Base-by-base conservation (phyloP, 2,113 vertebrate genomes). In the Tauraco erythrolophus region DNA sequence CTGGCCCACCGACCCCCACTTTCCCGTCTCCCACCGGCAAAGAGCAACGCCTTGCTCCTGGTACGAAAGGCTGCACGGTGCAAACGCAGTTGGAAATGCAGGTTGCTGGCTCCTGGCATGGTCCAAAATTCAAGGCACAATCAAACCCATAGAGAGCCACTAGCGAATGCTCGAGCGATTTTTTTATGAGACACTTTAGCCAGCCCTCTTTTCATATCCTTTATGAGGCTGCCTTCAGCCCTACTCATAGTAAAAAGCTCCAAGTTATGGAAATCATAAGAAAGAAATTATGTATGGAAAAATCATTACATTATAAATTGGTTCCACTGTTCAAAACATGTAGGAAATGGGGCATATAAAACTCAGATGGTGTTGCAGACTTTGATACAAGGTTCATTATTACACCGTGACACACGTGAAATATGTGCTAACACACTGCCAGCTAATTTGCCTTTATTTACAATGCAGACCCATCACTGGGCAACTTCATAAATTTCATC, bases 251-350 rank as follows among this genome's bases (percentile, higher is more conserved):
- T 98, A 97, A 97, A 96, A 97, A 85, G 41, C 92, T 94, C 92
- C 87, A 14, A 92, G 93, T 98, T 98, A 97, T 97, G 95, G 97
- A 98, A 98, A 98, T 98, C 97, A 98, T 98, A 98, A 83, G 97
- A 98, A 98, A 98, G 97, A 98, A 98, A 98, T 98, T 98, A 98
- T 97, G 97, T 96, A 98, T 98, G 98, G 98, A 98, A 98, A 98
- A 98, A 98, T 98, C 98, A 98, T 98, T 98, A 98, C 94, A 37
- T 98, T 98, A 98, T 98, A 98, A 98, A 98, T 98, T 96, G 98
- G 97, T 97, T 77, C 93, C 98, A 97, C 98, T 98, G 97, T 97
- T 98, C 98, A 98, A 97, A 98, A 97, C 97, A 96, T 98, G 98
- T 98, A 98, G 98, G 98, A 98, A 98, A 98, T 96, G 96, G 98